Evolutionary conservation across 2,888 invertebrate genomes (phyloP).

Genomic region (Ernsta delagoae): DNA sequence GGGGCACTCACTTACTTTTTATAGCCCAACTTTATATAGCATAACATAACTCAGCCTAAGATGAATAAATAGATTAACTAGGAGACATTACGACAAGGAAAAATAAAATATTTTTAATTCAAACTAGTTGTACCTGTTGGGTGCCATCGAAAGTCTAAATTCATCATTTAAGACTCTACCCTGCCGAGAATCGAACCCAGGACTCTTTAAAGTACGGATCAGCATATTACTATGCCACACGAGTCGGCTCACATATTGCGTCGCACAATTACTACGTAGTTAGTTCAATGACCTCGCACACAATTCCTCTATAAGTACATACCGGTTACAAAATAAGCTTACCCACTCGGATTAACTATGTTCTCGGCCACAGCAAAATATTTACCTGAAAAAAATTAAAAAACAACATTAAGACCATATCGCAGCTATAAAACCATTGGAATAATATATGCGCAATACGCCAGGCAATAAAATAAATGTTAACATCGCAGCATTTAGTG

Average conservation of each 20-base stretch:
- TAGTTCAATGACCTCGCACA: neutral
- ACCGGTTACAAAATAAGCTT: conserved; percentile 17
- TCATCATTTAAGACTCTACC: too few relatives aligned
- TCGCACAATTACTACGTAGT: neutral
- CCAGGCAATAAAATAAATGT: conserved; percentile 45
- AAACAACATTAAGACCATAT: conserved; percentile 50
- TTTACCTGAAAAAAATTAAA: conserved; percentile 57
- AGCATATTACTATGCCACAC: too few relatives aligned
- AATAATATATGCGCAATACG: conserved; percentile 47
- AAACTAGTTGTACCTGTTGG: too few relatives aligned
- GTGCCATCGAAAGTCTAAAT: too few relatives aligned
- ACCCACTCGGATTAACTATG: conserved; percentile 10
- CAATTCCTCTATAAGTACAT: neutral
- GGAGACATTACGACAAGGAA: too few relatives aligned
- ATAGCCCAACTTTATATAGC: too few relatives aligned
- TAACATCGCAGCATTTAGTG: neutral
- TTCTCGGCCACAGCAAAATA: conserved; percentile 40
- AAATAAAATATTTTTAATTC: too few relatives aligned
- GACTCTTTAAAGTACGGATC: neutral
- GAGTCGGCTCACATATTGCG: neutral
- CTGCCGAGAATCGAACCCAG: neutral
- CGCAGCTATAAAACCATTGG: conserved; percentile 48
- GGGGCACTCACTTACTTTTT: too few relatives aligned
- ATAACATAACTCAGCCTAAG: too few relatives aligned
- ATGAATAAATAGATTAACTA: too few relatives aligned